A percentile compares a stretch with the other conserved stretches of the same genome.
These are phyloP conservation scores for Paraescarpia echinospica DNA, from an alignment of 1,140 invertebrate genomes.

Conservation along the genomic window DNA sequence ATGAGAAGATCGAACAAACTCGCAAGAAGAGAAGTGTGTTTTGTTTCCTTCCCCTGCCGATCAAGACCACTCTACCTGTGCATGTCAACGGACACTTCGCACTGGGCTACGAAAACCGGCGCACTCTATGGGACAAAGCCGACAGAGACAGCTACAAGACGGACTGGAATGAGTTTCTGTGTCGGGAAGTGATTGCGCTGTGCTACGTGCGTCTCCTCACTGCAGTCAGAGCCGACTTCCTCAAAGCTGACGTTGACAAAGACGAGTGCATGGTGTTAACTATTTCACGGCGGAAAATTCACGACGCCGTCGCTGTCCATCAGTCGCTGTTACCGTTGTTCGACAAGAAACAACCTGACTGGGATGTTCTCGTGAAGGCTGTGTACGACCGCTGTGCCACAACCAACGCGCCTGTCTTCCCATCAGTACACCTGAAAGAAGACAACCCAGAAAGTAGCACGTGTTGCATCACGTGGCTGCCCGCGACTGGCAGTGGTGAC, in stretches of 20 bases:
- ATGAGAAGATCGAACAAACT: background rate
- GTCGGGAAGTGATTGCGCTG: background rate
- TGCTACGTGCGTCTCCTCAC: background rate
- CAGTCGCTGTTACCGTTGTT: background rate
- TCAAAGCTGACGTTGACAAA: background rate
- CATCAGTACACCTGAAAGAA: background rate
- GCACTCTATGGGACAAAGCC: conserved; percentile 18
- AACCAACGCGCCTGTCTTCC: background rate
- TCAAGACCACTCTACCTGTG: conserved; percentile 26
- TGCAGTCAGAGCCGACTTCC: background rate
- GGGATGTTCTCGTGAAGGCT: background rate
- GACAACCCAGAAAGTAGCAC: background rate
- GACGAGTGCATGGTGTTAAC: background rate
- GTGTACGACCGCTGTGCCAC: background rate
- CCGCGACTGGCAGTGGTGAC: background rate
- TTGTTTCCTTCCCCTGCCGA: conserved; percentile 28
- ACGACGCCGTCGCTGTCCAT: background rate
- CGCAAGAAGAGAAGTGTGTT: conserved; percentile 8
- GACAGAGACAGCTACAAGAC: background rate
- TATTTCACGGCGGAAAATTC: background rate
- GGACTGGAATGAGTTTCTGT: conserved; percentile 9
- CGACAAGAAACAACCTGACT: background rate
- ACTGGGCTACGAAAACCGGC: conserved; percentile 25
- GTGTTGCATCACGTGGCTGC: background rate
- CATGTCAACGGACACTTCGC: conserved; percentile 32